Evolutionary conservation across 1,140 invertebrate genomes (phyloP), one percentile per base, ranked within the genome.

Genomic region (Camponotus vicinus): DNA sequence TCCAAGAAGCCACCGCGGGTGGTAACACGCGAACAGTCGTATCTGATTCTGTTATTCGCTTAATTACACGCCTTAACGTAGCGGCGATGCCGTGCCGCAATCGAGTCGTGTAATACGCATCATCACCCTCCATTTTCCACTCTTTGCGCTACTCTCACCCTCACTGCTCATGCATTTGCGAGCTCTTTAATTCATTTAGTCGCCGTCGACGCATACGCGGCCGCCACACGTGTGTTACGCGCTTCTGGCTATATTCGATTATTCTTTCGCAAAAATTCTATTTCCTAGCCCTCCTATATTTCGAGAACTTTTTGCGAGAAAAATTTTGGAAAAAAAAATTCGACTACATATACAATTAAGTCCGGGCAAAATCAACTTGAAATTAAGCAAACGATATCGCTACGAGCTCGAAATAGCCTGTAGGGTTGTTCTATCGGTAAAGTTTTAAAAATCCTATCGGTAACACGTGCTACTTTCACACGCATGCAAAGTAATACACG

Each of bases 21-120:
- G 93, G 91, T 69, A 75, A 79, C 93, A 93, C 89, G 90, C 92
- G 88, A 93, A 89, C 91, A 90, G 88, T 93, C 92, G 89, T 94
- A 93, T 94, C 93, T 94, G 93, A 94, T 94, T 94, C 93, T 93
- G 93, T 94, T 94, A 94, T 92, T 91, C 93, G 93, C 93, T 94
- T 94, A 94, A 94, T 94, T 94, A 94, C 93, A 93, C 93, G 93
- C 92, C 89, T 93, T 92, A 94, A 92, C 93, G 91, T 92, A 71
- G 87, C 91, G 88, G 77, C 85, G 91, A 89, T 87, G 88, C 91
- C 91, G 91, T 73, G 88, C 90, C 91, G 90, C 92, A 92, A 92
- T 92, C 92, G 91, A 92, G 90, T 93, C 92, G 92, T 92, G 90
- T 93, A 93, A 93, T 91, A 89, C 92, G 89, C 91, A 90, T 92